These are phyloP conservation scores for Brachionus rotundiformis DNA, from an alignment of 1,140 invertebrate species.

Conservation along the genomic window DNA sequence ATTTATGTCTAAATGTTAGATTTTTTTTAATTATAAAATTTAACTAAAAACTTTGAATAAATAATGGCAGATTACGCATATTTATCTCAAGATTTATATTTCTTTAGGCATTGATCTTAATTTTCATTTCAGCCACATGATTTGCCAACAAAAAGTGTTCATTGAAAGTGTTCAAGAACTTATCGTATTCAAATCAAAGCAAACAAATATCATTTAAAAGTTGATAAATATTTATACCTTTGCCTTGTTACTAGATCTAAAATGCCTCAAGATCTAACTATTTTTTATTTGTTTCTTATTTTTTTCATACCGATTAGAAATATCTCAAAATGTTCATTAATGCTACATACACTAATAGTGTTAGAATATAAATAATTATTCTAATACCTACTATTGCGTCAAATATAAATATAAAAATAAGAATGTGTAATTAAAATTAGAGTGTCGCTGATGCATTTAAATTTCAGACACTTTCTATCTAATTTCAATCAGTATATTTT, in stretches of 20 bases:
- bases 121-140: not conserved
- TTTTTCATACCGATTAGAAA: not conserved
- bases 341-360: not conserved
- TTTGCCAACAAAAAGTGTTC: not conserved
- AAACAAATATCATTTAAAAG: not conserved
- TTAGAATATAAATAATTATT: too few relatives aligned
- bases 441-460: too few relatives aligned
- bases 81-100: too few relatives aligned
- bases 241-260: not conserved
- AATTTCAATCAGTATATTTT: too few relatives aligned
- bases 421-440: too few relatives aligned
- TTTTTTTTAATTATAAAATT: too few relatives aligned
- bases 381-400: too few relatives aligned
- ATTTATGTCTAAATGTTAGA: too few relatives aligned
- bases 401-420: too few relatives aligned
- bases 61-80: too few relatives aligned
- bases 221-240: not conserved
- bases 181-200: not conserved
- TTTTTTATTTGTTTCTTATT: not conserved
- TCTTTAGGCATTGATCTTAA: not conserved
- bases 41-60: too few relatives aligned
- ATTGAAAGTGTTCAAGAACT: not conserved
- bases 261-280: not conserved
- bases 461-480: too few relatives aligned
- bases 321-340: not conserved